Conservation (phyloP, 64 coral and sea anemone genomes). For the Actinia tenebrosa region DNA sequence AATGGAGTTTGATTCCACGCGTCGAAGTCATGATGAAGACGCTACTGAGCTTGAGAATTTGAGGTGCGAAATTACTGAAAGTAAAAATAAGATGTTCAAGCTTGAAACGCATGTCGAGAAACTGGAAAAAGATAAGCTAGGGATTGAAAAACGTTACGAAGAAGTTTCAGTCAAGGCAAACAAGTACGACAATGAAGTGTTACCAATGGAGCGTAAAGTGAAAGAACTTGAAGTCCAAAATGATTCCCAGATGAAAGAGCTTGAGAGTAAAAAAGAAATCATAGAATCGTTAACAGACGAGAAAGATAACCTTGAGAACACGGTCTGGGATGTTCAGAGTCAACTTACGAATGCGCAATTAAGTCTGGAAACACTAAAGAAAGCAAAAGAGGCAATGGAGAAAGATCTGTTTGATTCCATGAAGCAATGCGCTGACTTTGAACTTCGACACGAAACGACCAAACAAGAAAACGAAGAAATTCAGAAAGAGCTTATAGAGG, state of each 20-base stretch:
- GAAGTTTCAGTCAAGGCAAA: constrained; percentile 33
- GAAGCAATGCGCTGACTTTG: constrained; percentile 67
- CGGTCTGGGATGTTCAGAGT: constrained; percentile 39
- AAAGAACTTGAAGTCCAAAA: constrained; percentile 46
- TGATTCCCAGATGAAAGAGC: constrained; percentile 52
- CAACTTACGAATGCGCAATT: constrained; percentile 30
- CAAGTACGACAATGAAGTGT: constrained; percentile 30
- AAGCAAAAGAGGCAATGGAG: constrained; percentile 43
- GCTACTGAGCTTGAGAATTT: constrained; percentile 36
- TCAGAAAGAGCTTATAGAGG: constrained; percentile 59
- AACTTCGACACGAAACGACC: constrained; percentile 53
- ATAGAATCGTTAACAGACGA: constrained; percentile 50
- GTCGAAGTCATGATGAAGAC: constrained; percentile 41
- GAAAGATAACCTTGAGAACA: constrained; percentile 41
- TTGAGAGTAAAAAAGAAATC: constrained; percentile 54
- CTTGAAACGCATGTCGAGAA: constrained; percentile 54
- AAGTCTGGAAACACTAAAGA: constrained; percentile 47
- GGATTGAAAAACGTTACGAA: constrained; percentile 41
- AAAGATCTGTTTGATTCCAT: constrained; percentile 72
- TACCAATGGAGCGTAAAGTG: constrained; percentile 44
- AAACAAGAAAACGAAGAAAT: constrained; percentile 65
- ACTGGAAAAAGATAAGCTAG: constrained; percentile 57
- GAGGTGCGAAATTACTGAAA: constrained; percentile 33
- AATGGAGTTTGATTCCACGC: constrained; percentile 34
- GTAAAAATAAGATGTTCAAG: constrained; percentile 34